These are phyloP conservation scores for Hassar affinis DNA, from an alignment of 2,113 vertebrate species.

Conservation along the genomic window DNA sequence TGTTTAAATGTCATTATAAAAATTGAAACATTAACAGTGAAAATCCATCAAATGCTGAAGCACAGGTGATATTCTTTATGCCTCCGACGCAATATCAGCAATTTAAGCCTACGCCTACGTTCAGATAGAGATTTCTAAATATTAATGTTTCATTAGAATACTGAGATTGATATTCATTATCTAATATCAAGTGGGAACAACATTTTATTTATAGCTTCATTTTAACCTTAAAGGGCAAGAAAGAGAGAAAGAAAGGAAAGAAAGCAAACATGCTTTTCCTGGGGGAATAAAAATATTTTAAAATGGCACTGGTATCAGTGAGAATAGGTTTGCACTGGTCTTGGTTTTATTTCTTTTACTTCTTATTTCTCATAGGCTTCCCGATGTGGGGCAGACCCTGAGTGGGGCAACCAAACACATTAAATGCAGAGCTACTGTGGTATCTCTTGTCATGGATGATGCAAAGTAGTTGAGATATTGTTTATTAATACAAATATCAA, in stretches of 20 bases:
- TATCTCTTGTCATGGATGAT: no score
- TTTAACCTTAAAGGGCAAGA: not conserved
- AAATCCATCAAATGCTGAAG: constrained; percentile 19
- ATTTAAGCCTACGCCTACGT: constrained; percentile 15
- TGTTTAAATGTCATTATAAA: constrained; percentile 44
- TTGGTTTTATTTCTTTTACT: not conserved
- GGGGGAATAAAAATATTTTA: not conserved
- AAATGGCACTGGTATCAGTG: not conserved
- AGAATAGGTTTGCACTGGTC: not conserved
- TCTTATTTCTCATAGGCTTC: not conserved
- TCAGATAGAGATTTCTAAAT: constrained; percentile 23
- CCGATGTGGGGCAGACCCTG: not conserved
- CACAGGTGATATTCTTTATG: constrained; percentile 9
- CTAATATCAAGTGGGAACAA: not conserved
- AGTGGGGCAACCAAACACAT: not conserved
- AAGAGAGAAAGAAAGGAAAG: not conserved
- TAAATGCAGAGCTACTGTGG: not conserved
- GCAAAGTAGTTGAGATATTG: no score
- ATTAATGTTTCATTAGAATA: constrained; percentile 17
- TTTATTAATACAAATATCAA: no score
- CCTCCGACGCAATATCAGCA: not conserved
- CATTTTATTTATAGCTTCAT: not conserved
- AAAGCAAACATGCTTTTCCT: not conserved
- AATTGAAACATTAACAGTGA: constrained; percentile 29
- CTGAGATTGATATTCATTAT: not conserved